Base-by-base conservation (phyloP, 2,797 vertebrate genomes). In the Cuniculus paca region DNA sequence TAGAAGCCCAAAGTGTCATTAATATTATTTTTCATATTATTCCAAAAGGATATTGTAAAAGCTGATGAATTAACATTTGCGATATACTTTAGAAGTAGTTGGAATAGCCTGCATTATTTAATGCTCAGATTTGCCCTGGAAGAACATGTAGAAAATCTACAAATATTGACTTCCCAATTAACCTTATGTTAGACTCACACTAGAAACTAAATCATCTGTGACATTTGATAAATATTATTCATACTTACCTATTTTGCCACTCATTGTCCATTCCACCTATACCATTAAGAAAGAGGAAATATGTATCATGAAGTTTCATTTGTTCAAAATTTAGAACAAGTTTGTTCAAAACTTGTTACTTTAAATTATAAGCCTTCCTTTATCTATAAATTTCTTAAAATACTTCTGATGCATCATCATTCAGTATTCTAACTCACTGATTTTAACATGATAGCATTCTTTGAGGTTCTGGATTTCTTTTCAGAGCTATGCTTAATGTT, bases 11-110 rank as follows among this genome's bases (percentile, higher is more conserved):
- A 96, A 86, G 74, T 85, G 31, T 80, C 86, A 94, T 92, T 97
- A 96, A 88, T 96, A 96, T 87, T 97, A 95, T 93, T 97, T 94
- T 96, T 83, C 88, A 94, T 92, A 45, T 86, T 93, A 90, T 92
- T 92, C 81, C 19, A 88, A 96, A 97, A 95, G 65, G 7, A 1
- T 81, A 80, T 88, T 70, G 19, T 91, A 52, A 70, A 96, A 93
- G 61, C 16, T 81, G 75, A 89, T 75, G 60, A 94, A 96, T 89
- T 93, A 97, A 95, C 74, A 96, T 90, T 92, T 94, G 31, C 12
- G 78, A 96, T 92, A 42, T 89, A 92, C 26, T 85, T 79, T 92
- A 84, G 82, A 94, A 95, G 87, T 26, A 52, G 14, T 77, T 94
- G 31, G 20, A 95, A 81, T 78, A 94, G 94, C 86, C 39, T 63